Evolutionary conservation across 2,113 vertebrate species (phyloP), one percentile per base, ranked within the genome.

Genomic region (Ranitomeya variabilis): DNA sequence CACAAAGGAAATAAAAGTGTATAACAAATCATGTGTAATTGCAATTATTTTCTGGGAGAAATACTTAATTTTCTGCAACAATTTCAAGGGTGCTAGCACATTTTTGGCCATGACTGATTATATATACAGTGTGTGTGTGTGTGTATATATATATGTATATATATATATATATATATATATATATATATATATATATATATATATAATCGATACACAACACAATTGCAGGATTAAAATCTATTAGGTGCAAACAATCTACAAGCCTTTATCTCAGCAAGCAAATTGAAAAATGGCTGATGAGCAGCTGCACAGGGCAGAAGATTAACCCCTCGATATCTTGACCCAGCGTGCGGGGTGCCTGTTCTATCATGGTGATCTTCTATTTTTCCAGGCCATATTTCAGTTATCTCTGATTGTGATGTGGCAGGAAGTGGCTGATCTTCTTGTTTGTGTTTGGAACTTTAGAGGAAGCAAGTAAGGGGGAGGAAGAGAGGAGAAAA

Each of bases 401-500:
- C 77, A 23, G 64, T 37, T 71, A 81, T 87, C 51, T 69, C 18
- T 85, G 13, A 59, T 62, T 57, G 62, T 85, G 82, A 85, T 85
- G 82, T 85, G 87, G 82, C 87, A 89, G 87, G 87, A 89, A 89
- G 81, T 60, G 81, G 74, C 45, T n/a, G 62, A 89, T 84, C 31
- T 79, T 74, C 87, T 79, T 89, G 87, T 89, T 89, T 85, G 74
- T 89, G 87, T 85, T 88, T 89, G 87, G 87, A 85, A 89, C 54
- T 83, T 85, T 57, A 23, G 60, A 89, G 87, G 87, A 89, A 89
- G 82, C 23, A 78, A 76, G 80, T 51, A 18, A 77, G 66, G 83
- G 60, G 57, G 18, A 83, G 69, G 60, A 15, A 19, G 77, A 11
- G 54, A 62, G 69, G 60, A 83, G 66, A 37, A 77, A 31, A 23